Evolutionary conservation across 2,113 vertebrate genomes (phyloP).

Genomic region (Dryoscopus gambensis): DNA sequence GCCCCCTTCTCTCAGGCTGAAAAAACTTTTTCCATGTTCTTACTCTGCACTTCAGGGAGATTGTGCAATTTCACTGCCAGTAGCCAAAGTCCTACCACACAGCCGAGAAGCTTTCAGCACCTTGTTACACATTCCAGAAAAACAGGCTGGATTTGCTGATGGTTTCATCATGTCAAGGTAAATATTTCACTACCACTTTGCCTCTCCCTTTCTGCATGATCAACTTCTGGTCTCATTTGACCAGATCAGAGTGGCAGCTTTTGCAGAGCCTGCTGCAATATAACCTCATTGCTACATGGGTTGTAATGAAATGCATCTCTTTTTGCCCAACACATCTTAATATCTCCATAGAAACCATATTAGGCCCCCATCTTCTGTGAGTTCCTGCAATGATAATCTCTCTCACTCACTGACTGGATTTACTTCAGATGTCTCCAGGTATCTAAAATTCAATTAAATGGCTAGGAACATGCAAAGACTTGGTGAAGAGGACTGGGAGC

Average conservation of each 20-base stretch:
- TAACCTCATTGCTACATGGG: not conserved
- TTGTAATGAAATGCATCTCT: not conserved
- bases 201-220: not conserved
- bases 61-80: not conserved
- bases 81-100: not conserved
- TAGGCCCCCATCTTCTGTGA: not conserved
- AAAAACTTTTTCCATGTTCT: not conserved
- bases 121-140: not conserved
- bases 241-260: not conserved
- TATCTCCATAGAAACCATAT: not conserved
- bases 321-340: not conserved
- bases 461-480: not conserved
- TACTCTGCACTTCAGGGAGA: not conserved
- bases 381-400: not conserved
- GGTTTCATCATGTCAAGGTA: slow-evolving; percentile 9
- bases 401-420: not conserved
- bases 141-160: not conserved
- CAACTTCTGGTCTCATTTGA: not conserved
- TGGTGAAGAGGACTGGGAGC: not conserved
- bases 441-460: not conserved
- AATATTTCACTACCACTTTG: slow-evolving; percentile 35
- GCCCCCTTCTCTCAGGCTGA: not conserved
- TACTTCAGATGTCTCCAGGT: not conserved
- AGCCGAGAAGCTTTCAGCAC: not conserved
- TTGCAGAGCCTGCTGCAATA: not conserved